A percentile compares a stretch with the other conserved stretches of the same genome.
Conservation (phyloP, 2,797 vertebrate genomes). For the Macropodus opercularis region DNA sequence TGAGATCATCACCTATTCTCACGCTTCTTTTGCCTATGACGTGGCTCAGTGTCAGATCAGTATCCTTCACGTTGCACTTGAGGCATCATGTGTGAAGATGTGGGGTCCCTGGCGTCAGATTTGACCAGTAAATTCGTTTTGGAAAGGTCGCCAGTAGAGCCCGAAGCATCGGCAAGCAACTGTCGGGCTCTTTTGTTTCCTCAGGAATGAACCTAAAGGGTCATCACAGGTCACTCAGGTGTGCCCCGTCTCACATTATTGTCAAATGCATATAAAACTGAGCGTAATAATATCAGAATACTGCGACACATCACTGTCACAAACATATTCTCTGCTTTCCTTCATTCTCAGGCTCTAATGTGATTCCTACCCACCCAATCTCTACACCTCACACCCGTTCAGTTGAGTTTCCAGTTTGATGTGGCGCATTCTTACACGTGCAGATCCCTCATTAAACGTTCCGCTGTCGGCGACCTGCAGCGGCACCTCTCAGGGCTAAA, state of each 20-base stretch:
- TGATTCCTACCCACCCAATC: neutral
- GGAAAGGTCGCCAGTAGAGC: neutral
- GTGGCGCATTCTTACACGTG: conserved; percentile 6
- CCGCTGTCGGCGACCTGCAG: conserved; percentile 22
- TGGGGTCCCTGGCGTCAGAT: neutral
- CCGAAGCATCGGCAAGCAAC: neutral
- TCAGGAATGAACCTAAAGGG: too few species aligned
- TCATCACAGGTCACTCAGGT: too few species aligned
- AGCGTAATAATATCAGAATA: neutral
- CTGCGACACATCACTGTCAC: neutral
- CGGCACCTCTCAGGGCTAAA: neutral
- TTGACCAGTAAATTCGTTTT: neutral
- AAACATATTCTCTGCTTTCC: neutral
- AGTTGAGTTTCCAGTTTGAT: neutral
- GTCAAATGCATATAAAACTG: too few species aligned
- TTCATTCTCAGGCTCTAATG: neutral
- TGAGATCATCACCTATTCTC: too few species aligned
- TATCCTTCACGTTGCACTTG: too few species aligned
- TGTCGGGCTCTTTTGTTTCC: too few species aligned
- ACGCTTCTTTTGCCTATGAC: too few species aligned
- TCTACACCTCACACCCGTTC: neutral
- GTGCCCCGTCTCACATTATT: too few species aligned
- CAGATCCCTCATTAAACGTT: conserved; percentile 19
- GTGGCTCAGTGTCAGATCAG: too few species aligned
- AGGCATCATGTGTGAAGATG: neutral